Evolutionary conservation across 37 sponge, comb jelly and placozoan genomes (phyloP).

Genomic region (Cliona cf. orientalis): DNA sequence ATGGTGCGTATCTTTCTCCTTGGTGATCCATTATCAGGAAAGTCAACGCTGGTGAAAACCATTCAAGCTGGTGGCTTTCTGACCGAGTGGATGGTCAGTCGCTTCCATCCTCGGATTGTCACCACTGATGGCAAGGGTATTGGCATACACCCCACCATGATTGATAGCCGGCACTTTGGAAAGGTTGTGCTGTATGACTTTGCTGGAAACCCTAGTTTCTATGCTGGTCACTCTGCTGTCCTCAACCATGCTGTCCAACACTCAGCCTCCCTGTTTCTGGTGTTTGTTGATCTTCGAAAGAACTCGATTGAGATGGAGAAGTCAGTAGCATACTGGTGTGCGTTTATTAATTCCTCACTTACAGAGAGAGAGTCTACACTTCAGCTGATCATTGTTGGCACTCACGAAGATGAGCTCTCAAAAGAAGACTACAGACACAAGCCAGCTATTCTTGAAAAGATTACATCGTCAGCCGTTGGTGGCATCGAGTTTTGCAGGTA

Average conservation of each 20-base stretch:
- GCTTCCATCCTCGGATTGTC: constrained; percentile 1
- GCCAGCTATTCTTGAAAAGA: constrained; percentile 18
- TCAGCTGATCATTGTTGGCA: constrained; percentile 17
- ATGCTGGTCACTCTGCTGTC: constrained; percentile 35
- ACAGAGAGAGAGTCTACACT: neutral
- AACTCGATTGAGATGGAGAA: neutral
- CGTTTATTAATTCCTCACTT: neutral
- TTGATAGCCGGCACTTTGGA: constrained; percentile 37
- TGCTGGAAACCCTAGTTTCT: constrained; percentile 31
- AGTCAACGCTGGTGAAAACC: constrained; percentile 34
- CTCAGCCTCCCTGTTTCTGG: constrained; percentile 7
- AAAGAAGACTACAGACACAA: constrained; percentile 12
- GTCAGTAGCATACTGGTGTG: constrained; percentile 15
- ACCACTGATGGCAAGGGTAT: neutral
- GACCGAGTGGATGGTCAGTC: constrained; percentile 21
- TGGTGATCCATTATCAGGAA: constrained; percentile 10
- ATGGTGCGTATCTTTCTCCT: constrained; percentile 24
- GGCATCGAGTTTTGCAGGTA: constrained; percentile 1
- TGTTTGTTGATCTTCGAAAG: constrained; percentile 14
- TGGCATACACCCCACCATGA: constrained; percentile 11
- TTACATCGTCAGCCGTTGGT: neutral
- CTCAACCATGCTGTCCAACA: constrained; percentile 4
- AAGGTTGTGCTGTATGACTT: constrained; percentile 28
- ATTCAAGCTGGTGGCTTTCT: constrained; percentile 19
- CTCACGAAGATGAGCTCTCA: constrained; percentile 30